Conservation (phyloP, 2,888 invertebrate genomes). For the Leucozona laternaria region DNA sequence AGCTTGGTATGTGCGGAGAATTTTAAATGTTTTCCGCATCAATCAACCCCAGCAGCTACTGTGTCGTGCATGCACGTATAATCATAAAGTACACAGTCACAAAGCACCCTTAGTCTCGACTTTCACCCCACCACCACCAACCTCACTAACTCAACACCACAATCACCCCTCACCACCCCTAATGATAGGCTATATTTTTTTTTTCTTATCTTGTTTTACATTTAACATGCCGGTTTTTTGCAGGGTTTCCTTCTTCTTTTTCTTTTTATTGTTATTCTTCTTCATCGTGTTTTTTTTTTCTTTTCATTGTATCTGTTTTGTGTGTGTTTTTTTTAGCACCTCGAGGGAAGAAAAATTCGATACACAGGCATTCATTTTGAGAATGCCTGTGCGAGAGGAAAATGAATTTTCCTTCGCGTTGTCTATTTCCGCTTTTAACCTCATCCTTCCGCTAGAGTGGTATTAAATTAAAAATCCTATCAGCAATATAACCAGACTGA, state of each 20-base stretch:
- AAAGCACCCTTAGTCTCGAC: slow-evolving; percentile 14
- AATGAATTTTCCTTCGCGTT: slow-evolving; percentile 45
- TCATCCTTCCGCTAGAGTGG: slow-evolving; percentile 46
- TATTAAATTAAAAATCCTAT: slow-evolving; percentile 71
- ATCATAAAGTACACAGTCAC: slow-evolving; percentile 46
- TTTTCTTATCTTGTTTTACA: slow-evolving; percentile 68
- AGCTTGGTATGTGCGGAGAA: slow-evolving; percentile 40
- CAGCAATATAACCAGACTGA: slow-evolving; percentile 53
- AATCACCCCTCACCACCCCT: slow-evolving; percentile 5
- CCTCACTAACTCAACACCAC: background rate
- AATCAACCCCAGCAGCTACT: slow-evolving; percentile 55
- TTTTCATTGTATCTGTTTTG: slow-evolving; percentile 2
- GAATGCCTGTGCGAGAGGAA: slow-evolving; percentile 9
- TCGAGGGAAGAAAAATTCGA: slow-evolving; percentile 44
- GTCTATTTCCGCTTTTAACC: slow-evolving; percentile 50
- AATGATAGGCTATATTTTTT: slow-evolving; percentile 70
- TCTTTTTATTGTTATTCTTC: background rate
- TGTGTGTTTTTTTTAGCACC: slow-evolving; percentile 12
- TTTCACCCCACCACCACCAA: background rate
- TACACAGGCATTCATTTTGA: slow-evolving; percentile 44
- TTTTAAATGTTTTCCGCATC: slow-evolving; percentile 66
- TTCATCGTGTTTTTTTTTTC: background rate
- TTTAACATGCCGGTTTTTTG: slow-evolving; percentile 34
- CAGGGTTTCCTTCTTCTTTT: background rate
- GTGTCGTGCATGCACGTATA: slow-evolving; percentile 33